A percentile compares a stretch with the other conserved stretches of the same genome.
These are phyloP conservation scores for Carettochelys insculpta DNA, from an alignment of 2,113 vertebrate genomes.

Conservation along the genomic window DNA sequence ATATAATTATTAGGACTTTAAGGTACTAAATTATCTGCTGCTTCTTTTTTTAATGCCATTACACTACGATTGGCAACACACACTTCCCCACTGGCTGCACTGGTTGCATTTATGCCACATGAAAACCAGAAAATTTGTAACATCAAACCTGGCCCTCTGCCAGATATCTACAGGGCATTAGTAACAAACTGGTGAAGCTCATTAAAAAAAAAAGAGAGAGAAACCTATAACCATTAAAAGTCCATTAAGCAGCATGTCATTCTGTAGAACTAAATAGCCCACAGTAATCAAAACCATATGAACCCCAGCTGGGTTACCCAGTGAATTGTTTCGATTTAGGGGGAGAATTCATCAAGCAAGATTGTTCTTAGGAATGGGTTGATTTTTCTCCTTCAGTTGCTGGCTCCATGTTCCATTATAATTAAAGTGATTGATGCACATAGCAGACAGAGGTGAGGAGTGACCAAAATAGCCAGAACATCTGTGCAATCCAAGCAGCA, in stretches of 20 bases:
- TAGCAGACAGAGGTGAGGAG: conserved; percentile 83
- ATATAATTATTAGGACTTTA: conserved; percentile 56
- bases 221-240: conserved; percentile 99
- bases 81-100: conserved; percentile 73
- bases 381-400: conserved; percentile 87
- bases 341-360: conserved; percentile 96
- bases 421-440: conserved; percentile 86
- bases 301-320: conserved; percentile 98
- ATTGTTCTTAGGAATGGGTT: conserved; percentile 90
- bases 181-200: conserved; percentile 99
- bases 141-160: conserved; percentile 87
- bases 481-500: conserved; percentile 69
- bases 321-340: conserved; percentile 97
- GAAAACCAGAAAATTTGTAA: conserved; percentile 87
- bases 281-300: conserved; percentile 99
- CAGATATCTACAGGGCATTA: conserved; percentile 98
- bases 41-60: conserved; percentile 60
- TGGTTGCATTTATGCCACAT: conserved; percentile 82
- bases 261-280: conserved; percentile 99
- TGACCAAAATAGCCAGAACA: conserved; percentile 81
- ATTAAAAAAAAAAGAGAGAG: conserved; percentile 91
- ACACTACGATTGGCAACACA: conserved; percentile 69
- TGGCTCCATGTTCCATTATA: conserved; percentile 83
- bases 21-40: conserved; percentile 60
- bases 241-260: conserved; percentile 99